These are phyloP conservation scores for Enteromius paludinosus DNA, from an alignment of 2,797 vertebrate species.

Conservation along the genomic window DNA sequence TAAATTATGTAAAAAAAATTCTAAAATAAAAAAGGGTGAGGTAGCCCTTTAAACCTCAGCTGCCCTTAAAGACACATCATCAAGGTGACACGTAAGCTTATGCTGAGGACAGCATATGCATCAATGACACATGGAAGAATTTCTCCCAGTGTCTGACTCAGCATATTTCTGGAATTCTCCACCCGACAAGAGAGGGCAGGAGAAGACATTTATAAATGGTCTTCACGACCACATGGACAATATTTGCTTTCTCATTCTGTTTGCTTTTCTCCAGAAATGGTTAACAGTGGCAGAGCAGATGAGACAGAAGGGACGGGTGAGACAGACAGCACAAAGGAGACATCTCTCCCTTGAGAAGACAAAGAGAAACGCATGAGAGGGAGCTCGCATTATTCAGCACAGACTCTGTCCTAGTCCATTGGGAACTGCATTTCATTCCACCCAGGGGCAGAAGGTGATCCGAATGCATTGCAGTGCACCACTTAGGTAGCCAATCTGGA, in stretches of 20 bases:
- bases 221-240: slow-evolving; percentile 51
- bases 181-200: slow-evolving; percentile 31
- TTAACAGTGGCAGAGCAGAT: slow-evolving; percentile 54
- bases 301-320: slow-evolving; percentile 35
- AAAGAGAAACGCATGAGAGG: slow-evolving; percentile 25
- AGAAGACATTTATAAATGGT: slow-evolving; percentile 59
- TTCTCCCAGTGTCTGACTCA: slow-evolving; percentile 52
- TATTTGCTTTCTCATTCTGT: slow-evolving; percentile 69
- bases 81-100: slow-evolving; percentile 38
- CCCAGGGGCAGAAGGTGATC: slow-evolving; percentile 19
- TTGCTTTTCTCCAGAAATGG: slow-evolving; percentile 54
- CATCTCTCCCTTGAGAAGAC: slow-evolving; percentile 23
- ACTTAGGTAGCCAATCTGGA: not conserved
- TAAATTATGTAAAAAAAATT: not conserved
- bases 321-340: slow-evolving; percentile 42
- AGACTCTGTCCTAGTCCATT: slow-evolving; percentile 15
- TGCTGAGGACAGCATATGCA: slow-evolving; percentile 55
- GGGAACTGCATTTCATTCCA: slow-evolving; percentile 42
- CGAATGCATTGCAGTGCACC: not conserved
- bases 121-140: slow-evolving; percentile 49
- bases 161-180: slow-evolving; percentile 47
- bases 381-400: slow-evolving; percentile 33
- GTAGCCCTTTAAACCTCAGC: slow-evolving; percentile 6
- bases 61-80: slow-evolving; percentile 14
- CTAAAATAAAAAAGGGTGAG: not conserved